Evolutionary conservation across 2,888 invertebrate species (phyloP).

Genomic region (Hecatera dysodea): DNA sequence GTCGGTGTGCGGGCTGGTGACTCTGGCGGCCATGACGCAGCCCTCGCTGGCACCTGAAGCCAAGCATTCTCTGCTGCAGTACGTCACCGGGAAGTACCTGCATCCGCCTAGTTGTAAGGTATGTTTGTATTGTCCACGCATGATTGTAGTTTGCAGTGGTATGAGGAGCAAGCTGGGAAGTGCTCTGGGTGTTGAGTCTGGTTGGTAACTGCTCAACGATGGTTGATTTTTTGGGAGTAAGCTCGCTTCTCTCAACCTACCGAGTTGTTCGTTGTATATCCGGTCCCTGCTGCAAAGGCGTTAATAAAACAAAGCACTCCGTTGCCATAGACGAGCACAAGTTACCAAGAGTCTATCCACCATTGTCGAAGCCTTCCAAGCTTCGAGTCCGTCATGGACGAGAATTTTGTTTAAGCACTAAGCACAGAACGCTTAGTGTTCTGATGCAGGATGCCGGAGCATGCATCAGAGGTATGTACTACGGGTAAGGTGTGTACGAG

Average conservation of each 20-base stretch:
- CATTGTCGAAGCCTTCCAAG: too few relatives aligned
- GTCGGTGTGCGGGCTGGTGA: constrained; percentile 96
- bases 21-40: constrained; percentile 97
- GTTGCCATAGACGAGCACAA: too few relatives aligned
- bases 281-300: too few relatives aligned
- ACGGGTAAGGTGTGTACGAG: too few relatives aligned
- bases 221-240: too few relatives aligned
- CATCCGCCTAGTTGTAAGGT: constrained; percentile 96
- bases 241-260: too few relatives aligned
- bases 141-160: neutral
- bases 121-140: constrained; percentile 1
- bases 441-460: neutral
- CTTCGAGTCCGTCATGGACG: neutral
- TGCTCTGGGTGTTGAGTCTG: too few relatives aligned
- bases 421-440: neutral
- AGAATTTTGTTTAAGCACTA: neutral
- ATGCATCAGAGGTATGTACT: neutral
- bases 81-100: constrained; percentile 97
- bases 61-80: constrained; percentile 96
- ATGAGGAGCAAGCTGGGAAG: too few relatives aligned
- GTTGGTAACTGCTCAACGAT: too few relatives aligned
- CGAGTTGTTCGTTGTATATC: too few relatives aligned
- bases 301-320: too few relatives aligned
- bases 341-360: too few relatives aligned
- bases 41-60: constrained; percentile 97